A percentile compares a stretch with the other conserved stretches of the same genome.
Conservation (phyloP, 2,113 vertebrate species). For the Lathamus discolor region DNA sequence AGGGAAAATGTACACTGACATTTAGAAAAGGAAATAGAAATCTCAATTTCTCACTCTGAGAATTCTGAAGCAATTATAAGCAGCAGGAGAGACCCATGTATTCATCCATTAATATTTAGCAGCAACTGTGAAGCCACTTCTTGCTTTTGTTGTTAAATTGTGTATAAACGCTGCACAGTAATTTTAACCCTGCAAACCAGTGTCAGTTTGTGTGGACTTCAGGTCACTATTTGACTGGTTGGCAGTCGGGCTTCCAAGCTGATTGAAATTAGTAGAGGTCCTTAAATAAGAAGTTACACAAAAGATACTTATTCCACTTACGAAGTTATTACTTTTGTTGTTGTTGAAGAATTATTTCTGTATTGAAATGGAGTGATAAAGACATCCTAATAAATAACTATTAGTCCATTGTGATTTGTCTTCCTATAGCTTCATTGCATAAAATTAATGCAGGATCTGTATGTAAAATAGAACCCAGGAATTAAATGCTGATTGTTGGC, state of each 20-base stretch:
- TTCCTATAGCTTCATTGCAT: neutral
- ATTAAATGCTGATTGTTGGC: neutral
- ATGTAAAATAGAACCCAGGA: neutral
- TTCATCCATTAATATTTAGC: neutral
- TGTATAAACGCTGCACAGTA: neutral
- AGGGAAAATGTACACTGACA: slow-evolving; percentile 11
- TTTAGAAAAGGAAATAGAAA: slow-evolving; percentile 35
- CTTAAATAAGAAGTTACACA: neutral
- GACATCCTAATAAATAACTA: neutral
- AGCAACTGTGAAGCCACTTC: neutral
- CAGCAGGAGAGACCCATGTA: neutral
- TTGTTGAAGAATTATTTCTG: neutral
- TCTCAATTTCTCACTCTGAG: neutral
- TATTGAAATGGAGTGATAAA: neutral
- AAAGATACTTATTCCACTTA: neutral
- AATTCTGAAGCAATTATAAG: neutral
- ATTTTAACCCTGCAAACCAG: neutral
- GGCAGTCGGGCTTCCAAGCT: neutral
- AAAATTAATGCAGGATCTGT: neutral
- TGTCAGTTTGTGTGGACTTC: neutral
- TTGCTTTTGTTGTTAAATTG: neutral
- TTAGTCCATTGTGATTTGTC: neutral
- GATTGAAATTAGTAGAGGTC: neutral
- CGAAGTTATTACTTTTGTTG: neutral
- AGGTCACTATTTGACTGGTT: neutral